phyloP scores from a whole-genome alignment of 37 sponge, comb jelly and placozoan species.

The Agelas oroides region DNA sequence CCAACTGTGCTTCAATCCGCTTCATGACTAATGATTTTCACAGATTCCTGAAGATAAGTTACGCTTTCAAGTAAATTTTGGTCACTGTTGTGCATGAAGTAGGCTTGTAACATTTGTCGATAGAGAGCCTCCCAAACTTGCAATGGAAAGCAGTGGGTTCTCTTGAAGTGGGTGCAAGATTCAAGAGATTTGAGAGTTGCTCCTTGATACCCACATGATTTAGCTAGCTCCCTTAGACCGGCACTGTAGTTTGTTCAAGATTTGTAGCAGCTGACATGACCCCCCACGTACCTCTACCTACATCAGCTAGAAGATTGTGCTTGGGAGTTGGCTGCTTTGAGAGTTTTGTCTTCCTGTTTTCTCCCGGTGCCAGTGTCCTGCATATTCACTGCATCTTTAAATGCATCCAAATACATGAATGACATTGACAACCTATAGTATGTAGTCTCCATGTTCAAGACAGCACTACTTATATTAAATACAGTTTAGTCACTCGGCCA shows the following conservation, averaged over 20 bases:
- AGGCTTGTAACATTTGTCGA: slow-evolving; percentile 5
- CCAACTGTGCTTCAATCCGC: background rate
- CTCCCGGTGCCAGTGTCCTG: no score
- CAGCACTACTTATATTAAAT: no score
- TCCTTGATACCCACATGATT: background rate
- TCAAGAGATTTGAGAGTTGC: slow-evolving; percentile 9
- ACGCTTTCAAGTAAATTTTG: background rate
- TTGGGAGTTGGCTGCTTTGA: background rate
- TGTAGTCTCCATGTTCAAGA: no score
- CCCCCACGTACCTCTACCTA: slow-evolving; percentile 42
- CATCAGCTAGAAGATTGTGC: slow-evolving; percentile 35
- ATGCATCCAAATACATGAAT: no score
- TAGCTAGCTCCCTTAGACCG: slow-evolving; percentile 19
- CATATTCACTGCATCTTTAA: no score
- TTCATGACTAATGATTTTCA: background rate
- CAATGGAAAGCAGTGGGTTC: slow-evolving; percentile 20
- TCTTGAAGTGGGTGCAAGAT: background rate
- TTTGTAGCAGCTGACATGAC: slow-evolving; percentile 25
- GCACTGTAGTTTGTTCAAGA: slow-evolving; percentile 32
- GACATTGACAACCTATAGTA: no score
- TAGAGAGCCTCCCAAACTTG: slow-evolving; percentile 41
- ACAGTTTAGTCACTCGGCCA: no score
- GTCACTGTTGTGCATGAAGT: background rate
- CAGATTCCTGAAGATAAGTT: background rate
- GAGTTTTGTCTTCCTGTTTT: no score